These are phyloP conservation scores for Petrolisthes cinctipes DNA, from an alignment of 2,888 invertebrate genomes.

Conservation along the genomic window DNA sequence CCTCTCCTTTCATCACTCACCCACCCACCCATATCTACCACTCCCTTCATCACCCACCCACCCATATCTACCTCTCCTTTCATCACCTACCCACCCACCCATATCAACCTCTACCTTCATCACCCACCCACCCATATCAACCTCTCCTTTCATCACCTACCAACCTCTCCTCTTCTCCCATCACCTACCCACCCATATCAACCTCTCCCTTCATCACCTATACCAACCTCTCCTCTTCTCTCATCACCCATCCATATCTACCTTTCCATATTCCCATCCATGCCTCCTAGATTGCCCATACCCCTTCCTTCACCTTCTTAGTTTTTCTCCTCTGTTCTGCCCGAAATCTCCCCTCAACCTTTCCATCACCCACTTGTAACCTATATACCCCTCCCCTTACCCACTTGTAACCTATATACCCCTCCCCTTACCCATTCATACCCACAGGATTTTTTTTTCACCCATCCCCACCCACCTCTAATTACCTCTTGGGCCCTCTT, in stretches of 20 bases:
- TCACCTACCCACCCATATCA: background rate
- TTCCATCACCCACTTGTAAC: slow-evolving; percentile 22
- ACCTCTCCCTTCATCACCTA: background rate
- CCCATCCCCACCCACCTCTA: background rate
- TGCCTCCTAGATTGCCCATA: background rate
- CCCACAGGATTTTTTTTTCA: background rate
- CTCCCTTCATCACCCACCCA: no score
- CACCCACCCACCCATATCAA: background rate
- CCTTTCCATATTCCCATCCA: background rate
- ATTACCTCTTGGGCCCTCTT: background rate
- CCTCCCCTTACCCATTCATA: background rate
- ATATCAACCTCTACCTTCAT: no score
- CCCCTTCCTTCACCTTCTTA: background rate
- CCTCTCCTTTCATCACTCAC: no score
- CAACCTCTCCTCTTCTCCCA: background rate
- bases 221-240: background rate
- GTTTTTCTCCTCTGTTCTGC: background rate
- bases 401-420: no score
- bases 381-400: no score
- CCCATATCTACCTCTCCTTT: no score
- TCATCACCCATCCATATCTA: no score
- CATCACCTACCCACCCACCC: no score
- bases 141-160: background rate
- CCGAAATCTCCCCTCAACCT: background rate
- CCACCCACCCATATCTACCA: no score